Base-by-base conservation (phyloP, 2,113 vertebrate species). In the Perca fluviatilis region DNA sequence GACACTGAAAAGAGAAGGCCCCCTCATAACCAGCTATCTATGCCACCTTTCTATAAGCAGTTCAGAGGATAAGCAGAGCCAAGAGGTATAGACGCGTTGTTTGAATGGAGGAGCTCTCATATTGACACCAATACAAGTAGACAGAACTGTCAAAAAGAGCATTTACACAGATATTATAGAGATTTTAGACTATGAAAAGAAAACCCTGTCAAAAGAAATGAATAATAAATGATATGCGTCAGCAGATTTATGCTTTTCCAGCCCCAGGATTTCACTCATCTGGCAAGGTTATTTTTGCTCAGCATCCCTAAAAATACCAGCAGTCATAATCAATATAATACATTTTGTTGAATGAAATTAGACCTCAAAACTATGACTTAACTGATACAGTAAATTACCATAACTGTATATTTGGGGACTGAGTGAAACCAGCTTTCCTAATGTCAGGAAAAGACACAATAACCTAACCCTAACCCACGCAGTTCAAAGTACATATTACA, bases 81-180 rank as follows among this genome's bases (percentile, higher is more conserved):
- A 47, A 60, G 83, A 80, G 77, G 87, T 64, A 82, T 56, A 30
- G 69, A 46, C 9, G 36, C 36, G 1, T 40, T 40, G 40, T 10
- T 36, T 77, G 47, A 80, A 84, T 47, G 50, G 51, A 63, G 40
- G 50, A 86, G 77, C 69, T 70, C 69, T 78, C 46, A 33, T 86
- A 80, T 75, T 83, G 58, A 80, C 65, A 75, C 75, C 73, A 75
- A 81, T 83, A 71, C 72, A 87, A 78, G 61, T 43, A 75, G 85
- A 82, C 75, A 79, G 78, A 83, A 50, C 18, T 87, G 58, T 75
- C 50, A 62, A 77, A 70, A 62, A 61, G 46, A 61, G 25, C 50
- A 78, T 84, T 85, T 76, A 79, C 60, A 81, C 50, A 78, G 74
- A 80, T 69, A 67, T 69, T 67, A 67, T 60, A 64, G 40, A 64